A percentile compares a stretch with the other conserved stretches of the same genome.
phyloP scores from a whole-genome alignment of 2,888 invertebrate species.

The Cheiracanthium punctorium region DNA sequence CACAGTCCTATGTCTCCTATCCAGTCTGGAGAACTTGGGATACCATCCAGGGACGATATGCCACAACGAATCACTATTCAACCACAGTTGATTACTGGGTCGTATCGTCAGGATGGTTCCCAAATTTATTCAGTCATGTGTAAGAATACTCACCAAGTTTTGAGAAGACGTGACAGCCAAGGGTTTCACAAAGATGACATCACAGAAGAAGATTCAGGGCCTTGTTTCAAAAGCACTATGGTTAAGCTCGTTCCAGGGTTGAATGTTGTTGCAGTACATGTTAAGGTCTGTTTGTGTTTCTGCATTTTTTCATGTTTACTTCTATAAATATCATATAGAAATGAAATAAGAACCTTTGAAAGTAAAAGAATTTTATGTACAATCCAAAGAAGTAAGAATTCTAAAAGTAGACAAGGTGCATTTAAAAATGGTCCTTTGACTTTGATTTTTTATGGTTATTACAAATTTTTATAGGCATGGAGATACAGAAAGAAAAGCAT shows the following conservation, averaged over 20 bases:
- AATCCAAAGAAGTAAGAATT: too few species aligned
- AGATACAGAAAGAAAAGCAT: too few species aligned
- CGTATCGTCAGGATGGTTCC: constrained; percentile 51
- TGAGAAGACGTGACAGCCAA: constrained; percentile 77
- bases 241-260: constrained; percentile 77
- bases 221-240: constrained; percentile 78
- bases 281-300: constrained; percentile 70
- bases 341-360: too few species aligned
- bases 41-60: constrained; percentile 64
- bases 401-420: too few species aligned
- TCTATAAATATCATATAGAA: too few species aligned
- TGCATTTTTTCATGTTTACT: too few species aligned
- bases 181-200: constrained; percentile 82
- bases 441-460: too few species aligned
- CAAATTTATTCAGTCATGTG: constrained; percentile 77
- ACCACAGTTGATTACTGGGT: constrained; percentile 44
- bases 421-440: too few species aligned
- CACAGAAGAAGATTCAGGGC: constrained; percentile 82
- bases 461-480: too few species aligned
- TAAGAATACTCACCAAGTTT: constrained; percentile 79
- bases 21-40: constrained; percentile 54
- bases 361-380: too few species aligned
- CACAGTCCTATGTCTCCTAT: constrained; percentile 65
- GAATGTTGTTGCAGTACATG: constrained; percentile 76
- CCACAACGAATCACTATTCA: constrained; percentile 43